Evolutionary conservation across 2,888 invertebrate genomes (phyloP), one percentile per base, ranked within the genome.

Genomic region (Ischnus inquisitorius): DNA sequence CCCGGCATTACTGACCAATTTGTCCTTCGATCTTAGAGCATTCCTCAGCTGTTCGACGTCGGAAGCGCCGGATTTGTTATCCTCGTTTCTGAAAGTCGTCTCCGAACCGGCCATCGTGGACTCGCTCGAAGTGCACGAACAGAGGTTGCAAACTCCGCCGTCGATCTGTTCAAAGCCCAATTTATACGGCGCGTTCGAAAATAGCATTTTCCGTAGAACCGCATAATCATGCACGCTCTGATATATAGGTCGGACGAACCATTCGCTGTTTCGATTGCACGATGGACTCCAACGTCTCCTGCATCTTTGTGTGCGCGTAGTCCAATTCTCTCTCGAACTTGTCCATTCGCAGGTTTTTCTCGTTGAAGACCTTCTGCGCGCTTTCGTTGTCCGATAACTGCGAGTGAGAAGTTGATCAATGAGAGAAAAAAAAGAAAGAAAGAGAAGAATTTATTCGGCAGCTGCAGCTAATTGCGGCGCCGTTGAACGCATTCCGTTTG

Each of bases 321-420:
- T 93, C 92, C 62, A 93, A 68, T 88, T 93, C 91, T 68, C 85
- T 87, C 82, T 93, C 92, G 14, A 92, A 86, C 83, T 90, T 92
- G 78, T 90, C 89, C 10, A 93, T 85, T 60, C 87, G 88, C 62
- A 89, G 82, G 64, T 88, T 87, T 41, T 87, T 90, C 77, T 92
- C 89, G 3, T 78, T 82, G 67, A 91, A 90, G 3, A 85, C 87
- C 16, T 89, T 88, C 79, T 92, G 89, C 8, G 89, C 86, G 2
- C 76, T 71, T 78, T 89, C 88, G 72, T 91, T 91, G 48, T 91
- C 90, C 67, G 87, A 79, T 19, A 92, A 72, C 93, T 93, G 69
- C 28, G 80, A 28, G 25, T 60, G 14, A 60, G 14, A 72, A 10
- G 69, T 74, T 28, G 62, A 14, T 43, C 28, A 48, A 6, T 14